These are phyloP conservation scores for Colaptes auratus DNA, from an alignment of 2,113 vertebrate species.

Conservation along the genomic window DNA sequence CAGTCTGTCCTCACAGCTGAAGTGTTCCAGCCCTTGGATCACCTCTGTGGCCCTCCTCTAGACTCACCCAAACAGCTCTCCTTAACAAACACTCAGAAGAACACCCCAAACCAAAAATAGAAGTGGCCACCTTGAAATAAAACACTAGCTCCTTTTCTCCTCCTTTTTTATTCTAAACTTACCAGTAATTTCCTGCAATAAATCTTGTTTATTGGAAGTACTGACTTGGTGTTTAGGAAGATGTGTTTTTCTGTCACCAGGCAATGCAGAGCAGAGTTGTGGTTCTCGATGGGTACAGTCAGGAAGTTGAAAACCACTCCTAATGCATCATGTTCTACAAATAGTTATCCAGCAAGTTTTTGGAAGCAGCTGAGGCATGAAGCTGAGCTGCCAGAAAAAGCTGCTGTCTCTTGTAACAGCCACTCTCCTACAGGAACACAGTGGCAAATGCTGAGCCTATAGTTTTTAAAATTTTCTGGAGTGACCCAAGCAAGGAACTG, in stretches of 20 bases:
- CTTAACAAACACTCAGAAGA: neutral
- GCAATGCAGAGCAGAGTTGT: conserved; percentile 24
- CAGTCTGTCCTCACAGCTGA: no score
- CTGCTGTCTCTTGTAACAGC: neutral
- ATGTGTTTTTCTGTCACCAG: conserved; percentile 40
- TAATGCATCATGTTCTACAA: conserved; percentile 65
- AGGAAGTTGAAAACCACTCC: conserved; percentile 68
- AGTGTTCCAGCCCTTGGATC: no score
- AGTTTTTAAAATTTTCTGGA: neutral
- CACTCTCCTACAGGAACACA: neutral
- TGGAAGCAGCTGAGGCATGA: conserved; percentile 34
- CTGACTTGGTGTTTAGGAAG: conserved; percentile 5
- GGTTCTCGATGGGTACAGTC: conserved; percentile 31
- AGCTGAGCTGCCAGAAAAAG: conserved; percentile 44
- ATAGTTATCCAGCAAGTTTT: conserved; percentile 53
- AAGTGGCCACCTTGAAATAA: neutral
- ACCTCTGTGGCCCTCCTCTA: no score
- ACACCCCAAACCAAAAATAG: fast-evolving
- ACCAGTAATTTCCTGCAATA: neutral
- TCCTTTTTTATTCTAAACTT: neutral
- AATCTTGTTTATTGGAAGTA: conserved; percentile 32
- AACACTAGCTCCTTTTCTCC: neutral
- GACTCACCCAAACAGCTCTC: neutral
- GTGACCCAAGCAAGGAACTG: neutral
- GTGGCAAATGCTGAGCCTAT: neutral